Evolutionary conservation across 2,797 vertebrate species (phyloP).

Genomic region (Scyliorhinus canicula): DNA sequence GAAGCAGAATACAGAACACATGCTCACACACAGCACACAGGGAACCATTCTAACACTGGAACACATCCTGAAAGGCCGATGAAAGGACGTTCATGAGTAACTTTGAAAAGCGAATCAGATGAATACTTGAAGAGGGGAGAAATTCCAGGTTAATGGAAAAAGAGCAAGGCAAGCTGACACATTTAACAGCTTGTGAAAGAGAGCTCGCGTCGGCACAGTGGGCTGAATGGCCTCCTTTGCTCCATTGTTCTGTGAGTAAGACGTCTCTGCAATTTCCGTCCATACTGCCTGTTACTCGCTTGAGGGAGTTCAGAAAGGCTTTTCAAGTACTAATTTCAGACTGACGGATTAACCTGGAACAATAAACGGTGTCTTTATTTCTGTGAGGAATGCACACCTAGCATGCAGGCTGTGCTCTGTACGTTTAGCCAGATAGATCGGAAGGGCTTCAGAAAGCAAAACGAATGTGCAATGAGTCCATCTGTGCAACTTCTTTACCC

Average conservation of each 20-base stretch:
- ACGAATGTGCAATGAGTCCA: not conserved
- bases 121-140: not conserved
- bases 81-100: not conserved
- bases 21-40: not conserved
- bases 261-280: not conserved
- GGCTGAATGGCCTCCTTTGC: not conserved
- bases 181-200: not conserved
- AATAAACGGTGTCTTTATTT: not conserved
- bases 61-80: not conserved
- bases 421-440: not conserved
- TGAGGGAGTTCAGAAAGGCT: not conserved
- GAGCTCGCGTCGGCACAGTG: not conserved
- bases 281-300: not conserved
- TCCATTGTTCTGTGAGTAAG: not conserved
- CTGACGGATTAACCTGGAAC: not conserved
- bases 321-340: not conserved
- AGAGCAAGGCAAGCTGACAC: not conserved
- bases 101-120: not conserved
- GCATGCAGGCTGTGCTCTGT: not conserved
- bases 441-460: not conserved
- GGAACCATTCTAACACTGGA: not conserved
- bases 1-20: not conserved
- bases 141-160: not conserved
- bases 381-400: not conserved
- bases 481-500: not conserved